These are phyloP conservation scores for Crenuchus spilurus DNA, from an alignment of 2,797 vertebrate species.

Conservation along the genomic window DNA sequence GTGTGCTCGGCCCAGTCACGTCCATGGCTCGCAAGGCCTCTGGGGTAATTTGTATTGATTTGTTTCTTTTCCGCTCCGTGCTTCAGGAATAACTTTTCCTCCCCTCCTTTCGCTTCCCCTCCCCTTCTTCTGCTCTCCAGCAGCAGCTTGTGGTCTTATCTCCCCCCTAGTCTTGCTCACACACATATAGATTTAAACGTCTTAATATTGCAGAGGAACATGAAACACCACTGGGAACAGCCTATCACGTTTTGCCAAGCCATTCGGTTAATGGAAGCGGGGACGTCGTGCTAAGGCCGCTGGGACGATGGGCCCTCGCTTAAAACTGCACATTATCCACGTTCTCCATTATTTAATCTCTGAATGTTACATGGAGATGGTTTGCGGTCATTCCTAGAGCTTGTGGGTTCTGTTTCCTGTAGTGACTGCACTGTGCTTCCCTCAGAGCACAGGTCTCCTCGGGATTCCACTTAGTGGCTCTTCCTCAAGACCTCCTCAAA, in stretches of 20 bases:
- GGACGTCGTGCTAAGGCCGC: conserved; percentile 61
- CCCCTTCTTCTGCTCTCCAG: conserved; percentile 5
- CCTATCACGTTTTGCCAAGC: conserved; percentile 52
- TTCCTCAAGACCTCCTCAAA: not conserved
- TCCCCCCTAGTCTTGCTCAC: not conserved
- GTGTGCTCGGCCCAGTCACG: conserved; percentile 9
- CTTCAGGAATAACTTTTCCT: conserved; percentile 32
- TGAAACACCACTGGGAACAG: conserved; percentile 57
- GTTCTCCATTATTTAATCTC: conserved; percentile 48
- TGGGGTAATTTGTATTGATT: conserved; percentile 43
- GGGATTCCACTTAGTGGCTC: not conserved
- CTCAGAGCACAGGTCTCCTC: too few species aligned
- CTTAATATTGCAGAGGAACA: conserved; percentile 43
- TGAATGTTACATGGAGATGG: conserved; percentile 40
- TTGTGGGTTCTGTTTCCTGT: too few species aligned
- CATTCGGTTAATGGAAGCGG: conserved; percentile 61
- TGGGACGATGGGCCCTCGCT: conserved; percentile 49
- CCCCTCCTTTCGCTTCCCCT: not conserved
- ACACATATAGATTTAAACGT: conserved; percentile 37
- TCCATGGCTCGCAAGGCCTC: conserved; percentile 9
- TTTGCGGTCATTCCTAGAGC: not conserved
- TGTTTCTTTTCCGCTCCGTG: conserved; percentile 36
- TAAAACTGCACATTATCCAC: conserved; percentile 57
- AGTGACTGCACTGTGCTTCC: too few species aligned
- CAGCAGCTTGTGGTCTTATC: conserved; percentile 8